These are phyloP conservation scores for Corythucha ciliata DNA, from an alignment of 2,888 invertebrate genomes.

Conservation along the genomic window DNA sequence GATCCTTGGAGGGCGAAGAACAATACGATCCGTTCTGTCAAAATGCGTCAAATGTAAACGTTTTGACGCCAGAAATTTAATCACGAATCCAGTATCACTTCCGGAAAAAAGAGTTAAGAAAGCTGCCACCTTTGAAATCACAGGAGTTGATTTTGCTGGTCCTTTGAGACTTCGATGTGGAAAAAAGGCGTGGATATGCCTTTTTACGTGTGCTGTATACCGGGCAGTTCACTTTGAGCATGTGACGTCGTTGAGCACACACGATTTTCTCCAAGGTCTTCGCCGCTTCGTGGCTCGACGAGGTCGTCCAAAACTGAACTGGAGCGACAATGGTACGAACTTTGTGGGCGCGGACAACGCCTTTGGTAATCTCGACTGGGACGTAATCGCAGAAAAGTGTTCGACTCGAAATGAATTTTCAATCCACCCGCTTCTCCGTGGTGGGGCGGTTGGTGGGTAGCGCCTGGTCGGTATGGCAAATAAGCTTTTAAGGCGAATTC, in stretches of 20 bases:
- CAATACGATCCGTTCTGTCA: conserved; percentile 16
- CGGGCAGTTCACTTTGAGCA: conserved; percentile 41
- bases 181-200: conserved; percentile 37
- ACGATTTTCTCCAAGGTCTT: conserved; percentile 38
- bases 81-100: conserved; percentile 33
- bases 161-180: conserved; percentile 36
- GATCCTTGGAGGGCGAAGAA: conserved; percentile 15
- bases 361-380: conserved; percentile 46
- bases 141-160: conserved; percentile 40
- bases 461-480: no score
- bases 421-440: conserved; percentile 34
- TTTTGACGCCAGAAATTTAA: conserved; percentile 29
- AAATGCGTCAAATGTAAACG: conserved; percentile 26
- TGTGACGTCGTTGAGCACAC: conserved; percentile 36
- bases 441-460: conserved; percentile 40
- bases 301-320: conserved; percentile 38
- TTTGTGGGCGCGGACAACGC: conserved; percentile 40
- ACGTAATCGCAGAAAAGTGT: conserved; percentile 35
- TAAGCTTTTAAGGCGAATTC: no score
- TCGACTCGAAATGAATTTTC: conserved; percentile 37
- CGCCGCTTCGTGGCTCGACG: conserved; percentile 38
- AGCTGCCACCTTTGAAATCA: conserved; percentile 36
- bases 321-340: conserved; percentile 41
- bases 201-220: conserved; percentile 41
- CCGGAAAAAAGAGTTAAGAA: conserved; percentile 37